Conservation (phyloP, 1,140 invertebrate species). For the Popillia japonica region DNA sequence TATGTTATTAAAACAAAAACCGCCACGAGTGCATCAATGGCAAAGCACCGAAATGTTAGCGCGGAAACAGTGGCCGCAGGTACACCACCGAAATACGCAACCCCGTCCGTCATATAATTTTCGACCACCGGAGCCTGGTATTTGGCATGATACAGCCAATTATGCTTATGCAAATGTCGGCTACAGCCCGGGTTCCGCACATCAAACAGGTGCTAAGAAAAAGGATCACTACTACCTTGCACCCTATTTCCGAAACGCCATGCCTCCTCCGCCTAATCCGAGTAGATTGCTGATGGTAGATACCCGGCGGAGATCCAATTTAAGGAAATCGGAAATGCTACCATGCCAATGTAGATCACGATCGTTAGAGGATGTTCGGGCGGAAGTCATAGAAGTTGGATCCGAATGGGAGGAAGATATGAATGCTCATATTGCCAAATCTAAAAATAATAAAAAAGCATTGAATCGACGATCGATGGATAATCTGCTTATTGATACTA, state of each 20-base stretch:
- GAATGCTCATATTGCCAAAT: slow-evolving; percentile 65
- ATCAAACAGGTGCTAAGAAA: slow-evolving; percentile 62
- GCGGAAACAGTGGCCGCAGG: slow-evolving; percentile 68
- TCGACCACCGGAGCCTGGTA: slow-evolving; percentile 64
- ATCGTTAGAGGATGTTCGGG: slow-evolving; percentile 74
- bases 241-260: slow-evolving; percentile 71
- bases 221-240: slow-evolving; percentile 75
- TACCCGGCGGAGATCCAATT: slow-evolving; percentile 48
- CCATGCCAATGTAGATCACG: slow-evolving; percentile 71
- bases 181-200: slow-evolving; percentile 62
- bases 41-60: slow-evolving; percentile 62
- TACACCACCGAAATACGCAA: slow-evolving; percentile 56
- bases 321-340: slow-evolving; percentile 56
- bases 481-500: slow-evolving; percentile 68
- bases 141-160: slow-evolving; percentile 62
- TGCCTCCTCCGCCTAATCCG: slow-evolving; percentile 67
- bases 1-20: slow-evolving; percentile 55
- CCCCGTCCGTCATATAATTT: slow-evolving; percentile 63
- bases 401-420: slow-evolving; percentile 72
- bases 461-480: slow-evolving; percentile 72
- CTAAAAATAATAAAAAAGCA: slow-evolving; percentile 50
- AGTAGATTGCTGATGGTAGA: slow-evolving; percentile 62
- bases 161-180: slow-evolving; percentile 64
- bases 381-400: slow-evolving; percentile 68
- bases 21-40: slow-evolving; percentile 54